Percentiles rank a stretch among this genome's conserved stretches.
These are phyloP conservation scores for Molanna angustata DNA, from an alignment of 2,888 invertebrate genomes.

Conservation along the genomic window DNA sequence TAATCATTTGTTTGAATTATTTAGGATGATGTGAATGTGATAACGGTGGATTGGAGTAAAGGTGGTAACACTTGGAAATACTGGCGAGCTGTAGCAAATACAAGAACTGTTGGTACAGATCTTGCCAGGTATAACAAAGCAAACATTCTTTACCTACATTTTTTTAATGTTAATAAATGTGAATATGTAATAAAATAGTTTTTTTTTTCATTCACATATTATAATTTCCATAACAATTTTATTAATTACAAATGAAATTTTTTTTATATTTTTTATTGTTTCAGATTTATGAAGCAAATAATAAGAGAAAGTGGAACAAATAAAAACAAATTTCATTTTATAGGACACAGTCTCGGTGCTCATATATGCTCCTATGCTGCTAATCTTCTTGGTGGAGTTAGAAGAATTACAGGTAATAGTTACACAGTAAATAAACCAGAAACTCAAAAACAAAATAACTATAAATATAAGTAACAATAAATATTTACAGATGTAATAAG, in stretches of 20 bases:
- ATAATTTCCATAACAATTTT: background rate
- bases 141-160: too few relatives aligned
- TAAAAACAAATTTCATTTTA: conserved; percentile 51
- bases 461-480: too few relatives aligned
- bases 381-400: conserved; percentile 47
- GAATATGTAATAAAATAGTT: too few relatives aligned
- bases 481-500: too few relatives aligned
- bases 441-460: too few relatives aligned
- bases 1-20: background rate
- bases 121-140: conserved; percentile 48
- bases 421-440: too few relatives aligned
- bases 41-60: conserved; percentile 63
- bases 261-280: background rate
- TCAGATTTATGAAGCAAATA: conserved; percentile 51
- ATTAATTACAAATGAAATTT: background rate
- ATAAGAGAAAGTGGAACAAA: conserved; percentile 43
- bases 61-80: conserved; percentile 63
- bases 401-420: conserved; percentile 51
- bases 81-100: conserved; percentile 58
- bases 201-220: too few relatives aligned
- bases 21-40: conserved; percentile 60
- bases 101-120: conserved; percentile 55
- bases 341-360: conserved; percentile 63
- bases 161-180: too few relatives aligned
- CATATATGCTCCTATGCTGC: conserved; percentile 59